Evolutionary conservation across 2,113 vertebrate genomes (phyloP), one percentile per base, ranked within the genome.

Genomic region (Oryzias melastigma): DNA sequence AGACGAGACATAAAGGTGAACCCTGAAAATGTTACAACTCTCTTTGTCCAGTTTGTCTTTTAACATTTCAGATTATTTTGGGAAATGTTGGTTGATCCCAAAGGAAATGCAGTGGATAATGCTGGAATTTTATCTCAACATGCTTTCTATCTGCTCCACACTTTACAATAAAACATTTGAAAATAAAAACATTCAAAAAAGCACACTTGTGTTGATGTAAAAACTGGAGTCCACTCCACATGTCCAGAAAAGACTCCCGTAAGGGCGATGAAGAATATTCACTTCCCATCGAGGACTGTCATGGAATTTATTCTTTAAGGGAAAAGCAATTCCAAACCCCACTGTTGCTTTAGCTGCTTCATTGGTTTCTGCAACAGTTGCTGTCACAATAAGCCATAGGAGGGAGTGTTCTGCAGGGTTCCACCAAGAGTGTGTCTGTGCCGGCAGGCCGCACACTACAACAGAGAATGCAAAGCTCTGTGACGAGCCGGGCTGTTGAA

Each of bases 321-420:
- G 24, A 52, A 25, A 13, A 50, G 19, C 10, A 47, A 47, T 41
- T 12, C 62, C 41, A 51, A 40, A 58, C 52, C 51, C 10, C 17
- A 18, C 46, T 12, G 51, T 41, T 49, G 44, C 48, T 66, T 62
- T 3, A 40, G 14, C 61, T 35, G 65, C 64, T 35, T 43, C 35
- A 1, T 13, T 69, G n/a, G 20, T 22, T 43, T 41, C 44, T 53
- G 0, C 0, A 44, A 50, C 18, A 15, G 69, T 72, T 73, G 48
- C 48, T 66, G 65, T 71, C 44, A 56, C 29, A 47, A 20, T 29
- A 62, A 55, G 68, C 43, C 24, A 43, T 20, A 22, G 42, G 50
- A 46, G 54, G 69, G 50, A 18, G 18, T 57, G 53, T 70, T 42
- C 57, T 68, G 49, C 16, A 17, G 52, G 17, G 29, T 19, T 18